phyloP scores from a whole-genome alignment of 37 sponge, comb jelly and placozoan genomes.

The Agelas oroides region DNA sequence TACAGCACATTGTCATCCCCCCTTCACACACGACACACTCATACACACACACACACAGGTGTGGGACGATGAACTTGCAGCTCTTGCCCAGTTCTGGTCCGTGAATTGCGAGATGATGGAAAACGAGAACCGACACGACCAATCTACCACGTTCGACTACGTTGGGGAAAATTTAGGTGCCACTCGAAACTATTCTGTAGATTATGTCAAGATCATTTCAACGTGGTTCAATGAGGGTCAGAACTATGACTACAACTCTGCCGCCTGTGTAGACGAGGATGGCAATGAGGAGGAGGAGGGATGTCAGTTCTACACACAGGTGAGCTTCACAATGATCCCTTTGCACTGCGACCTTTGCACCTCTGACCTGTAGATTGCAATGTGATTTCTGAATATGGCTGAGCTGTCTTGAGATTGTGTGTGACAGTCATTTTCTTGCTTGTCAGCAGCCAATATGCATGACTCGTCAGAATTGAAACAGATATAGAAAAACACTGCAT shows the following conservation, averaged over 20 bases:
- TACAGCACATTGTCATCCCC: too few relatives aligned
- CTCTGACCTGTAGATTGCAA: not conserved
- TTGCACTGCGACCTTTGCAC: not conserved
- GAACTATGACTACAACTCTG: conserved; percentile 16
- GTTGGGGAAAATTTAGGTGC: conserved; percentile 25
- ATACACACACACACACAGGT: conserved; percentile 8
- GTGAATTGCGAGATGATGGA: conserved; percentile 31
- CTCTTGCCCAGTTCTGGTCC: conserved; percentile 32
- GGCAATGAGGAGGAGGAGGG: conserved; percentile 23
- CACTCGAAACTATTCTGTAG: conserved; percentile 30
- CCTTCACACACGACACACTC: too few relatives aligned
- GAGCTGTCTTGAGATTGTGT: too few relatives aligned
- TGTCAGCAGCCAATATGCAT: too few relatives aligned
- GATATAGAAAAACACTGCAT: too few relatives aligned
- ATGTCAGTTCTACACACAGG: conserved; percentile 31
- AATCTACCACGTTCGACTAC: conserved; percentile 37
- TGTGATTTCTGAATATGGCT: too few relatives aligned
- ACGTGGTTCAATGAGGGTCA: conserved; percentile 22
- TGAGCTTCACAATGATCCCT: too few relatives aligned
- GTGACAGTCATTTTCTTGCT: too few relatives aligned
- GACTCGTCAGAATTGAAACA: too few relatives aligned
- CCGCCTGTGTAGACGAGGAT: conserved; percentile 25
- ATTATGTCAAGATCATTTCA: conserved; percentile 14
- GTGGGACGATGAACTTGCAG: conserved; percentile 30
- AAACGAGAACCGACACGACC: conserved; percentile 42